phyloP scores from a whole-genome alignment of 2,797 vertebrate species.

The Cynodonichthys magdalenae region DNA sequence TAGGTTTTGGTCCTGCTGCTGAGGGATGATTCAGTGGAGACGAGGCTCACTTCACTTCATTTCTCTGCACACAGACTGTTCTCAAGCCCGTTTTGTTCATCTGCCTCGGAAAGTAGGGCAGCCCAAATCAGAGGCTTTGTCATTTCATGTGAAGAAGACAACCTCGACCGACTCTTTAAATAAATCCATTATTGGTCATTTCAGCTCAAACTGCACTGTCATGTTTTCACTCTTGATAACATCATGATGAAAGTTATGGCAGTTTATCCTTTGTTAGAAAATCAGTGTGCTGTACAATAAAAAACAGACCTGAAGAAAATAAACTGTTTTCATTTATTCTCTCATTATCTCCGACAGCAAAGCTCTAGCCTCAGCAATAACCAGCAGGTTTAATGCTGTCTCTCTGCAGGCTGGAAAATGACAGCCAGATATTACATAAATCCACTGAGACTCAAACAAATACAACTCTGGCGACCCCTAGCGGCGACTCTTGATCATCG shows the following conservation, averaged over 20 bases:
- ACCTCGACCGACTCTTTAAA: constrained; percentile 26
- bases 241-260: neutral
- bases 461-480: constrained; percentile 30
- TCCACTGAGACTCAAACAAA: neutral
- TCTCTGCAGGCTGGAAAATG: constrained; percentile 37
- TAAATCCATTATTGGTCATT: constrained; percentile 4
- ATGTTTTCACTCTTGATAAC: neutral
- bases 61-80: constrained; percentile 10
- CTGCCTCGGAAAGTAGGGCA: constrained; percentile 48
- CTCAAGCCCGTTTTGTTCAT: constrained; percentile 23
- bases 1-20: neutral
- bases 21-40: neutral
- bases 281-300: neutral
- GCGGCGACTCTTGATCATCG: constrained; percentile 23
- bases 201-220: constrained; percentile 5
- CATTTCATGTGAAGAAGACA: constrained; percentile 13
- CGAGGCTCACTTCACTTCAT: neutral
- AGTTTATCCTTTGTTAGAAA: neutral
- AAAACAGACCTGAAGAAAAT: constrained; percentile 3
- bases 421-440: constrained; percentile 43
- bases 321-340: constrained; percentile 1
- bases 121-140: constrained; percentile 22
- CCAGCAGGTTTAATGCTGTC: constrained; percentile 51
- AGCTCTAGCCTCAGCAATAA: constrained; percentile 1
- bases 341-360: neutral